Conservation (phyloP, 1,140 invertebrate species). For the Bombyx mandarina region DNA sequence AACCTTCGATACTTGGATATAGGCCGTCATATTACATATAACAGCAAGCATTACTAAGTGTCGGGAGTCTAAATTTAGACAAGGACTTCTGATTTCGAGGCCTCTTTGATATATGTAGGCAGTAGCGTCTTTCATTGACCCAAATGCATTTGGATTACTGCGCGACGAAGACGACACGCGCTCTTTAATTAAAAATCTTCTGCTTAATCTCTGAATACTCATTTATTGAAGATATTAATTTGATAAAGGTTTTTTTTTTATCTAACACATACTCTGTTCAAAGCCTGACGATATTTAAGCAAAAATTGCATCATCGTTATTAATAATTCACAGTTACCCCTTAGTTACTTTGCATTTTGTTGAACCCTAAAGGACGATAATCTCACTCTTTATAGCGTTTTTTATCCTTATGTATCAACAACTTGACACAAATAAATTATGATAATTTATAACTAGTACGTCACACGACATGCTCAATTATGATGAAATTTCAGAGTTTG, state of each 20-base stretch:
- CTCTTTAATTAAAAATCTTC: too few species aligned
- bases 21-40: neutral
- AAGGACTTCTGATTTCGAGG: neutral
- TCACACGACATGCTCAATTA: constrained; percentile 3
- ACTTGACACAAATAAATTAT: constrained; percentile 17
- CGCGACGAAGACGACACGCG: too few species aligned
- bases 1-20: neutral
- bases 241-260: too few species aligned
- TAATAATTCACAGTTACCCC: too few species aligned
- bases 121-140: neutral
- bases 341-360: too few species aligned
- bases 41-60: neutral
- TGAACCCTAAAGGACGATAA: too few species aligned
- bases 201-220: too few species aligned
- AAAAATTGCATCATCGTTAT: too few species aligned
- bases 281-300: too few species aligned
- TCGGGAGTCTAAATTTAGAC: neutral
- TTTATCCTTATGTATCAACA: constrained; percentile 4
- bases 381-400: neutral
- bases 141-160: neutral
- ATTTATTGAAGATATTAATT: too few species aligned
- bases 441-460: constrained; percentile 19
- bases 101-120: neutral
- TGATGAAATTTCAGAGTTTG: too few species aligned
- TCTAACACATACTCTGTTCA: too few species aligned